Evolutionary conservation across 2,797 vertebrate genomes (phyloP), one percentile per base, ranked within the genome.

Genomic region (Hipposideros larvatus): DNA sequence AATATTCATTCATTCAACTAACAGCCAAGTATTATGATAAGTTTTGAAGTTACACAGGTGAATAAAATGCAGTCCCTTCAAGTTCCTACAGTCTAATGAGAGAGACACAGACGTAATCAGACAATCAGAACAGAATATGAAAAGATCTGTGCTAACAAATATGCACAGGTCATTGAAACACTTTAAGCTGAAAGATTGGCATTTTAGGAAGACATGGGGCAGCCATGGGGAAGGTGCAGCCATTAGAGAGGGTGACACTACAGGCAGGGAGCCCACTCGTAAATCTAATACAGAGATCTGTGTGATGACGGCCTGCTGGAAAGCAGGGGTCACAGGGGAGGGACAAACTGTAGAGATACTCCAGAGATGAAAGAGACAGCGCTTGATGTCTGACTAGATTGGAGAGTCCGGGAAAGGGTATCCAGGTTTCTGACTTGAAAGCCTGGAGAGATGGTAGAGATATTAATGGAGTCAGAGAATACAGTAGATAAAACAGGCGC

Each of bases 21-120:
- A 93, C 10, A 68, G 19, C 13, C 10, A 73, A 90, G 26, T 28
- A 77, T 19, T 24, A 82, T 10, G 75, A 61, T 16, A 79, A n/a
- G 63, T 68, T 91, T n/a, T 53, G 21, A 93, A 65, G 55, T 53
- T 73, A 37, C 9, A 7, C 4, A 63, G 70, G 80, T 43, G 79
- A 83, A 9, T 70, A 89, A 96, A 92, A 85, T 24, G 48, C 2
- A 83, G 48, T 61, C 34, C 61, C 41, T 80, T 79, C 37, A 87
- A 70, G 46, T 48, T 88, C 13, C 26, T 75, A 48, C 0, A 75
- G 19, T 55, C 51, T 55, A 63, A 14, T 61, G 26, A 70, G 65
- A 68, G 2, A 91, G 65, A 79, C 8, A 87, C 11, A 90, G 22
- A 82, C 51, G 43, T 24, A 43, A 89, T 55, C 15, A 63, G 68